Conservation (phyloP, 2,888 invertebrate species). For the Cremastinae sp. region DNA sequence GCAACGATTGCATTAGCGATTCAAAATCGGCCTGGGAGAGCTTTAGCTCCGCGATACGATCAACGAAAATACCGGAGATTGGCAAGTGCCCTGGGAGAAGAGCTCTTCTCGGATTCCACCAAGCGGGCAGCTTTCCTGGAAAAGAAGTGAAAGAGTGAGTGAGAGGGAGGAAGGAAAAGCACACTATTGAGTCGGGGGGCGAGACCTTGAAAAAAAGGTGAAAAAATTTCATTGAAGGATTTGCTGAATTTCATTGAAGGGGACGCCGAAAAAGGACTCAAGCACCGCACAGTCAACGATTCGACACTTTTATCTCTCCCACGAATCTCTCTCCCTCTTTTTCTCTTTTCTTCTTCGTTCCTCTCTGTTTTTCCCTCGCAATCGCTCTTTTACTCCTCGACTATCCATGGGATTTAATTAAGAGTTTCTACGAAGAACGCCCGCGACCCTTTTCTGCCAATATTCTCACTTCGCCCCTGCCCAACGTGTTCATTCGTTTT, state of each 20-base stretch:
- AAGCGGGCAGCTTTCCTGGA: background rate
- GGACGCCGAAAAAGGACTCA: slow-evolving; percentile 37
- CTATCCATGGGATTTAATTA: slow-evolving; percentile 54
- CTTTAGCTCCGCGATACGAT: slow-evolving; percentile 52
- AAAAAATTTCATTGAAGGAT: slow-evolving; percentile 33
- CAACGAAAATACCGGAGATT: slow-evolving; percentile 64
- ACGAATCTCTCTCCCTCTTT: slow-evolving; percentile 34
- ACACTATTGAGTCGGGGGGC: slow-evolving; percentile 60
- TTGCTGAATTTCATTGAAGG: background rate
- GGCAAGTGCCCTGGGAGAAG: slow-evolving; percentile 56
- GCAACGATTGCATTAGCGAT: slow-evolving; percentile 60
- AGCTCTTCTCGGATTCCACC: slow-evolving; percentile 36
- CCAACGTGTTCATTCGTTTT: slow-evolving; percentile 54
- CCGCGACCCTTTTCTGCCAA: slow-evolving; percentile 51
- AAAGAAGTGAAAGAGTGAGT: background rate
- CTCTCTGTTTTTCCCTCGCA: slow-evolving; percentile 7
- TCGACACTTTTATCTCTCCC: slow-evolving; percentile 53
- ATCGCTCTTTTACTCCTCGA: background rate
- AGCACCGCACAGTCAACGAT: slow-evolving; percentile 37
- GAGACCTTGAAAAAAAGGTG: slow-evolving; percentile 54
- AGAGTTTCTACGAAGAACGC: slow-evolving; percentile 52
- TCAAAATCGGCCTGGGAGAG: slow-evolving; percentile 55
- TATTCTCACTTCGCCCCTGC: slow-evolving; percentile 37
- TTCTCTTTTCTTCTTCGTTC: background rate
- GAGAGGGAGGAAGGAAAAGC: slow-evolving; percentile 19